These are phyloP conservation scores for Cyphomyrus plagiostoma DNA, from an alignment of 2,113 vertebrate genomes.

Conservation along the genomic window DNA sequence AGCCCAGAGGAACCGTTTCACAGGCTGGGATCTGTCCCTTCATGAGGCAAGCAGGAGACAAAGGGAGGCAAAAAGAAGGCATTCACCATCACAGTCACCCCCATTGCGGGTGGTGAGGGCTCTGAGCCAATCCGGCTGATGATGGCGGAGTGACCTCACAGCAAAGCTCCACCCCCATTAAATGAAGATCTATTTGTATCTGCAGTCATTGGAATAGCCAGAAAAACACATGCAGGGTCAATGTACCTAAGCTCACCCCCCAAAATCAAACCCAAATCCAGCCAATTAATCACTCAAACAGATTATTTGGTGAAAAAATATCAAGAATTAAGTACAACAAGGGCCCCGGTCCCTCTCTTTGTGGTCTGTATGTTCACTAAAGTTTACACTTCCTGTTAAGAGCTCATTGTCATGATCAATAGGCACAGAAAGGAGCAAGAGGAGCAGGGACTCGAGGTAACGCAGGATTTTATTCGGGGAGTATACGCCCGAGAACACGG, in stretches of 20 bases:
- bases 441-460: no score
- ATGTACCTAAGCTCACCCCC: not conserved
- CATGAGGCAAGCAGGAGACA: not conserved
- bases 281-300: not conserved
- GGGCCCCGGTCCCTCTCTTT: not conserved
- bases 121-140: not conserved
- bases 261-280: not conserved
- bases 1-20: not conserved
- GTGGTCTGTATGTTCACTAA: not conserved
- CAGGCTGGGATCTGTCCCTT: not conserved
- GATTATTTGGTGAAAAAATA: not conserved
- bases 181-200: not conserved
- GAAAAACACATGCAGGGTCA: not conserved
- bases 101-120: not conserved
- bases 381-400: not conserved
- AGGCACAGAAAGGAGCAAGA: no score
- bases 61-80: not conserved
- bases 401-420: no score
- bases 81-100: not conserved
- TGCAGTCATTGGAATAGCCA: not conserved
- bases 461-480: no score
- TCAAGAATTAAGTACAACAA: not conserved
- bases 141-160: not conserved
- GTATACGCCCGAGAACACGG: no score
- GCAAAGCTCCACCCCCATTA: not conserved